phyloP scores from a whole-genome alignment of 2,113 vertebrate genomes.

The Polypterus senegalus region DNA sequence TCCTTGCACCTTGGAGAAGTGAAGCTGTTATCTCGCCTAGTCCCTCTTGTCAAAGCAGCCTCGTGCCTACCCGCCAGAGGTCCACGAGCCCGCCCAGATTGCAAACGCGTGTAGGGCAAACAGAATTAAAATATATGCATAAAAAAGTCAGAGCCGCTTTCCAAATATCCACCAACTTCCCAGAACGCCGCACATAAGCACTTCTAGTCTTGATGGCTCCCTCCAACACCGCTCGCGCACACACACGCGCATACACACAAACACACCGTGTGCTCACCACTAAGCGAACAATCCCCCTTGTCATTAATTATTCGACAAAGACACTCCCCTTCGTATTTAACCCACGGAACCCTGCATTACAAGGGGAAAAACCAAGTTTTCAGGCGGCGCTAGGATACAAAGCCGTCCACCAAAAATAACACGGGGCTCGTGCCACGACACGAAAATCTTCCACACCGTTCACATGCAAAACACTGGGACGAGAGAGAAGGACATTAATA shows the following conservation, averaged over 20 bases:
- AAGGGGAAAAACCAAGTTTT: too few species aligned
- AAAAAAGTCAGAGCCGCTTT: conserved; percentile 8
- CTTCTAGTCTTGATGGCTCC: background rate
- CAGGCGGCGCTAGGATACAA: too few species aligned
- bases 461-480: too few species aligned
- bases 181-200: conserved; percentile 9
- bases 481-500: too few species aligned
- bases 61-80: background rate
- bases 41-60: conserved; percentile 1
- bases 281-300: background rate
- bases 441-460: too few species aligned
- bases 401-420: too few species aligned
- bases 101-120: conserved; percentile 4
- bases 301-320: background rate
- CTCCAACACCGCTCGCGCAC: too few species aligned
- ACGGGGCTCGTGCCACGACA: too few species aligned
- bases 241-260: background rate
- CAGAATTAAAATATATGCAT: too few species aligned
- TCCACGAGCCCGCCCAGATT: conserved; percentile 7
- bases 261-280: background rate
- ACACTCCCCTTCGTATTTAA: background rate
- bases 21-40: too few species aligned
- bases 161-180: conserved; percentile 21
- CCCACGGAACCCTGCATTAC: background rate
- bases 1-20: too few species aligned